A percentile compares a stretch with the other conserved stretches of the same genome.
Evolutionary conservation across 53 echinoderm and acorn worm species (phyloP).

Genomic region (Apostichopus leukothele): DNA sequence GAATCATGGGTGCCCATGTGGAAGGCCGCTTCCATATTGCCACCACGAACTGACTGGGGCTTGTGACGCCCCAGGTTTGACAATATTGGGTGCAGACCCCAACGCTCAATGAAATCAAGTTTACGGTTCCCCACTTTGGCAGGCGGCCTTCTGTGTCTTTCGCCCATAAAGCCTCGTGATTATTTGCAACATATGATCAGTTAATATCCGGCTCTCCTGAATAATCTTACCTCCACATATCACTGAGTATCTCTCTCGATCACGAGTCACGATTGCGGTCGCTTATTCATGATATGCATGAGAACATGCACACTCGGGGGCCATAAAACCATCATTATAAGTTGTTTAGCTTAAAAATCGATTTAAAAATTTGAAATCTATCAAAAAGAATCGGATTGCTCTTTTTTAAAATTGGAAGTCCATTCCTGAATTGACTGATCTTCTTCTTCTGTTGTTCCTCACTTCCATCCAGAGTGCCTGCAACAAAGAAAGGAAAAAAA

Average conservation of each 20-base stretch:
- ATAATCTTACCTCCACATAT: neutral
- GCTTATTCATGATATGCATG: neutral
- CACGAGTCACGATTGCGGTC: neutral
- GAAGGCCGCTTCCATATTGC: constrained; percentile 70
- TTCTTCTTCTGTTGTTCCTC: neutral
- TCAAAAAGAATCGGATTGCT: neutral
- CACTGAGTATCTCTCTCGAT: neutral
- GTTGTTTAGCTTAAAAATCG: neutral
- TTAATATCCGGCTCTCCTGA: neutral
- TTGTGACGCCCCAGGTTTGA: constrained; percentile 51
- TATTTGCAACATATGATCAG: neutral
- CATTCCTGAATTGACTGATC: neutral
- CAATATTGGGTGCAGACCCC: constrained; percentile 86
- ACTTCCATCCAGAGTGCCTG: neutral
- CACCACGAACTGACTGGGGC: constrained; percentile 68
- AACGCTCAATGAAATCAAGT: constrained; percentile 91
- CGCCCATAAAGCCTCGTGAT: constrained; percentile 32
- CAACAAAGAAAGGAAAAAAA: neutral
- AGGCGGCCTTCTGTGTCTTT: constrained; percentile 19
- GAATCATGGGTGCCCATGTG: constrained; percentile 59
- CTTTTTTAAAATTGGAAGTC: neutral
- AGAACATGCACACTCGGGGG: neutral
- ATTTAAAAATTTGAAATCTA: neutral
- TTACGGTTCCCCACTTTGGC: constrained; percentile 50
- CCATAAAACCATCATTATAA: neutral